A percentile compares a stretch with the other conserved stretches of the same genome.
phyloP scores from a whole-genome alignment of 2,888 invertebrate species.

The Diarsia mendica region DNA sequence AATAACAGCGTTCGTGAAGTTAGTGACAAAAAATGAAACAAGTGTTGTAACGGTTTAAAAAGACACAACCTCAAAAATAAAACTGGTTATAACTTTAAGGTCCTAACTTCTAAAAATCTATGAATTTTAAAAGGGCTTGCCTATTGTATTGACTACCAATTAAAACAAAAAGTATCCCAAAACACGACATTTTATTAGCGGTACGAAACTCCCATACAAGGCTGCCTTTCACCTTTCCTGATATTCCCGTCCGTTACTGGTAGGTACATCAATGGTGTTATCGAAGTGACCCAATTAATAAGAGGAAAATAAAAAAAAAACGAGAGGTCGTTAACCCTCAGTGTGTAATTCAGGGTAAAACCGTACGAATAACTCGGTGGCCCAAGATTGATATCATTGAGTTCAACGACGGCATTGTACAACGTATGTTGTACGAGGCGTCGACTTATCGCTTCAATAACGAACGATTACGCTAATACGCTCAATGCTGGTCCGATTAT shows the following conservation, averaged over 20 bases:
- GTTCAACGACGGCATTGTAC: slow-evolving; percentile 61
- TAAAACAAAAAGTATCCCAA: too few relatives aligned
- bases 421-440: slow-evolving; percentile 49
- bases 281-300: slow-evolving; percentile 55
- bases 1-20: too few relatives aligned
- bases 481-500: slow-evolving; percentile 59
- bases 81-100: too few relatives aligned
- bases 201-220: too few relatives aligned
- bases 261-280: slow-evolving; percentile 29
- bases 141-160: too few relatives aligned
- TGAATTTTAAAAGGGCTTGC: too few relatives aligned
- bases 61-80: too few relatives aligned
- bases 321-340: slow-evolving; percentile 57
- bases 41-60: too few relatives aligned
- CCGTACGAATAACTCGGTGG: slow-evolving; percentile 49
- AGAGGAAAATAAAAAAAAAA: slow-evolving; percentile 66
- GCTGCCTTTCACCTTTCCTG: too few relatives aligned
- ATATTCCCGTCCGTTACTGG: slow-evolving; percentile 21
- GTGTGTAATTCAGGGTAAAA: slow-evolving; percentile 47
- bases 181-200: too few relatives aligned
- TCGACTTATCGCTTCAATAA: slow-evolving; percentile 65
- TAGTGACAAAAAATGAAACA: too few relatives aligned
- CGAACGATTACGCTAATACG: slow-evolving; percentile 63
- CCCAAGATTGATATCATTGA: slow-evolving; percentile 66
- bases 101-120: too few relatives aligned